Evolutionary conservation across 2,888 invertebrate genomes (phyloP).

Genomic region (Crioceris asparagi): DNA sequence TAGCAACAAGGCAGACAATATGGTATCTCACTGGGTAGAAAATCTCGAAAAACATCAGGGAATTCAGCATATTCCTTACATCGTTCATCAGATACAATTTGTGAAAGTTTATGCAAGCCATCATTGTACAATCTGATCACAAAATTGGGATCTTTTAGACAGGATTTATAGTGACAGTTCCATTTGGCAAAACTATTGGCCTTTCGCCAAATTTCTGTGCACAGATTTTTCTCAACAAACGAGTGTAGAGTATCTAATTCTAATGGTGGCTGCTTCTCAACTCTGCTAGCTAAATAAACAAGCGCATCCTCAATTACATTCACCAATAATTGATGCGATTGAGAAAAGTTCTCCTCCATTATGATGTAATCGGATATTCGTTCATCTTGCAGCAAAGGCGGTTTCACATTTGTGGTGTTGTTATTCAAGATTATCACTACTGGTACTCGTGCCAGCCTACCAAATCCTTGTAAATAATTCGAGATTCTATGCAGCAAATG

Average conservation of each 20-base stretch:
- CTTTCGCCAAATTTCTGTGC: constrained; percentile 52
- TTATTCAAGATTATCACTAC: constrained; percentile 25
- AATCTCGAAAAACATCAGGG: constrained; percentile 51
- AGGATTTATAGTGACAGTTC: constrained; percentile 37
- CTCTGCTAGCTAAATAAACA: constrained; percentile 43
- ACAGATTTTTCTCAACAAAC: constrained; percentile 47
- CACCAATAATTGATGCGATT: constrained; percentile 16
- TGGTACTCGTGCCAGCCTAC: constrained; percentile 31
- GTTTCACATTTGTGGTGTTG: too few relatives aligned
- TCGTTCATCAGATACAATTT: constrained; percentile 49
- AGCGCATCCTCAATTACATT: constrained; percentile 27
- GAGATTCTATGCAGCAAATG: constrained; percentile 24
- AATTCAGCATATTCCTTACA: constrained; percentile 51
- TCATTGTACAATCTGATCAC: constrained; percentile 56
- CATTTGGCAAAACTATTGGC: constrained; percentile 37
- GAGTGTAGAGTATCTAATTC: constrained; percentile 48
- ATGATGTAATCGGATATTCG: constrained; percentile 27
- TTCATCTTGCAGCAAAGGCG: constrained; percentile 18
- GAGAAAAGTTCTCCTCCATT: constrained; percentile 21
- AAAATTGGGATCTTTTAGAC: constrained; percentile 46
- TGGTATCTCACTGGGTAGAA: constrained; percentile 38
- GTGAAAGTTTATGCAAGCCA: constrained; percentile 50
- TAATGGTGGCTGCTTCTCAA: constrained; percentile 41
- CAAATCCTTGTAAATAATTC: constrained; percentile 23
- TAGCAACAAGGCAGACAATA: constrained; percentile 52